These are phyloP conservation scores for Branchinecta sandiegonensis DNA, from an alignment of 2,888 invertebrate genomes.

Conservation along the genomic window DNA sequence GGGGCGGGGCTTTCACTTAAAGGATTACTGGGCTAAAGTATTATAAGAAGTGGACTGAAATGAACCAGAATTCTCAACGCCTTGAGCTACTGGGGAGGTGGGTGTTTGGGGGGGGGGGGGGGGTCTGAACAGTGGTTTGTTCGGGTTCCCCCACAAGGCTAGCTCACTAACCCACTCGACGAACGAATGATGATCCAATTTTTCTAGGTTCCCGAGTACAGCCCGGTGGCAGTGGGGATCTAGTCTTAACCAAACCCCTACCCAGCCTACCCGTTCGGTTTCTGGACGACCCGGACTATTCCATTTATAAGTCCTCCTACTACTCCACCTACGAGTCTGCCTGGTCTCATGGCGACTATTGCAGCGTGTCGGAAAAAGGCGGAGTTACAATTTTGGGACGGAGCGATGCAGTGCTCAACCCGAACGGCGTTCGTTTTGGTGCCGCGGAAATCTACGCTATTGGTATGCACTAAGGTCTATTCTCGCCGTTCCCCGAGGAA, in stretches of 20 bases:
- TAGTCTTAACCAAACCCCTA: conserved; percentile 42
- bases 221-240: conserved; percentile 38
- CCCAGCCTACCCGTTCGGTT: conserved; percentile 44
- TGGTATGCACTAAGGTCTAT: conserved; percentile 32
- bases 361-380: conserved; percentile 37
- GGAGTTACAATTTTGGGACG: conserved; percentile 44
- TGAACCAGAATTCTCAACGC: too few species aligned
- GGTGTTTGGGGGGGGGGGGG: too few species aligned
- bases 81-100: too few species aligned
- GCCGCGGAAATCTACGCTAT: conserved; percentile 45
- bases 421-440: conserved; percentile 44
- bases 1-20: too few species aligned
- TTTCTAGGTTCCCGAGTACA: neutral
- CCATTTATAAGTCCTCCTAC: conserved; percentile 38
- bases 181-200: too few species aligned
- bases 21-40: too few species aligned
- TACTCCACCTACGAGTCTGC: conserved; percentile 38
- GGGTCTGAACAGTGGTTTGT: too few species aligned
- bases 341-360: conserved; percentile 45
- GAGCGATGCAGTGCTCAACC: conserved; percentile 43
- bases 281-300: conserved; percentile 37
- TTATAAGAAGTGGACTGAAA: too few species aligned
- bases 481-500: too few species aligned
- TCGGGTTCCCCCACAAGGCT: too few species aligned
- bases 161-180: too few species aligned